phyloP scores from a whole-genome alignment of 2,888 invertebrate species.

The Balanococcus diminutus region DNA sequence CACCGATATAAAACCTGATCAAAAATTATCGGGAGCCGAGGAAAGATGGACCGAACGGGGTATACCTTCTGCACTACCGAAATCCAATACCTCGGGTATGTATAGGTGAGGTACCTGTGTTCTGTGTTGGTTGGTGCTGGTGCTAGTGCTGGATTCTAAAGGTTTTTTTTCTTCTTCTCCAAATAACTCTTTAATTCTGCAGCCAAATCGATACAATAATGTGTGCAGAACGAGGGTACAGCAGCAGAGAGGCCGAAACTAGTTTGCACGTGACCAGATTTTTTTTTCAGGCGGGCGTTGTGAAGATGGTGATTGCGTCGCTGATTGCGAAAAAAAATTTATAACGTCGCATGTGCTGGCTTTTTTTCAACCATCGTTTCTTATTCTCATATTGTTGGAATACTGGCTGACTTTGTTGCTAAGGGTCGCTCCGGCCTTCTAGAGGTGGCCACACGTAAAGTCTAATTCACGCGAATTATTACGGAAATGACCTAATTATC shows the following conservation, averaged over 20 bases:
- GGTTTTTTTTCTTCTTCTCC: background rate
- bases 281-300: background rate
- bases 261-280: constrained; percentile 23
- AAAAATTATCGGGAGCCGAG: constrained; percentile 28
- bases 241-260: background rate
- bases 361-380: background rate
- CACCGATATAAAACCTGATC: constrained; percentile 21
- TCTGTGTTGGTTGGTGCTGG: no score
- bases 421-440: background rate
- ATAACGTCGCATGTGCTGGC: background rate
- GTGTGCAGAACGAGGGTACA: no score
- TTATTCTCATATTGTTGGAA: background rate
- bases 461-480: constrained; percentile 36
- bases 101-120: background rate
- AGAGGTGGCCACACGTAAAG: background rate
- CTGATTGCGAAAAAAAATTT: background rate
- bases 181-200: background rate
- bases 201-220: background rate
- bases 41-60: background rate
- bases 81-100: background rate
- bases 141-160: background rate
- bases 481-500: constrained; percentile 40
- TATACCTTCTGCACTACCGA: constrained; percentile 7
- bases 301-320: background rate
- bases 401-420: background rate